phyloP scores from a whole-genome alignment of 1,140 invertebrate genomes.

The Drosophila orena region DNA sequence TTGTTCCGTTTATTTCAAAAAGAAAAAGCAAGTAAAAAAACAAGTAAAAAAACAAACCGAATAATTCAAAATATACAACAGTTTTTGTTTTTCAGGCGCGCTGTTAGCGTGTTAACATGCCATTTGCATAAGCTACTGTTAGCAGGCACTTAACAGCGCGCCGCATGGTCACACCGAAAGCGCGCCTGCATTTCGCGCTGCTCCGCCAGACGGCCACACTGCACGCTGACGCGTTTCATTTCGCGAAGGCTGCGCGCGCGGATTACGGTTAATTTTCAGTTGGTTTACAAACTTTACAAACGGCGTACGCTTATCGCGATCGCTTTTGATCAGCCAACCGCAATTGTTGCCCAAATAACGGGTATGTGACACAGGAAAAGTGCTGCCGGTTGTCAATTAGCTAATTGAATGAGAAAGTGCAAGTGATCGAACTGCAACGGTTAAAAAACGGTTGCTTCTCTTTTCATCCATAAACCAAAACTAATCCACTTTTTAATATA shows the following conservation, averaged over 20 bases:
- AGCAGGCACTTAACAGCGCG: not conserved
- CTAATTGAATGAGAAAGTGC: slow-evolving; percentile 7
- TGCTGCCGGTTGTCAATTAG: not conserved
- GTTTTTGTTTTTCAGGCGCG: no score
- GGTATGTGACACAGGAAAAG: not conserved
- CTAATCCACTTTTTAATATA: not conserved
- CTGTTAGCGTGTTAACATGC: not conserved
- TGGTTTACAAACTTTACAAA: not conserved
- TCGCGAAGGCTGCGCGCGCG: not conserved
- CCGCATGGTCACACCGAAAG: not conserved
- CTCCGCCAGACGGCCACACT: not conserved
- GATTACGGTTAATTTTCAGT: slow-evolving; percentile 10
- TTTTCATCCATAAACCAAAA: not conserved
- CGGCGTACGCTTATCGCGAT: no score
- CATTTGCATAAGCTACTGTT: not conserved
- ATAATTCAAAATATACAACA: no score
- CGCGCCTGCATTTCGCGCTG: not conserved
- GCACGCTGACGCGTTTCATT: not conserved
- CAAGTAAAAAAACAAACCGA: no score
- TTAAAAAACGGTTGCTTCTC: not conserved
- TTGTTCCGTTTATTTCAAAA: not conserved
- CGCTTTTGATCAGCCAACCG: no score
- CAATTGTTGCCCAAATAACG: not conserved
- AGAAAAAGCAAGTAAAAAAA: no score
- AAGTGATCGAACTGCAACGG: not conserved